phyloP scores from a whole-genome alignment of 2,888 invertebrate genomes.

The Dorcus hopei region DNA sequence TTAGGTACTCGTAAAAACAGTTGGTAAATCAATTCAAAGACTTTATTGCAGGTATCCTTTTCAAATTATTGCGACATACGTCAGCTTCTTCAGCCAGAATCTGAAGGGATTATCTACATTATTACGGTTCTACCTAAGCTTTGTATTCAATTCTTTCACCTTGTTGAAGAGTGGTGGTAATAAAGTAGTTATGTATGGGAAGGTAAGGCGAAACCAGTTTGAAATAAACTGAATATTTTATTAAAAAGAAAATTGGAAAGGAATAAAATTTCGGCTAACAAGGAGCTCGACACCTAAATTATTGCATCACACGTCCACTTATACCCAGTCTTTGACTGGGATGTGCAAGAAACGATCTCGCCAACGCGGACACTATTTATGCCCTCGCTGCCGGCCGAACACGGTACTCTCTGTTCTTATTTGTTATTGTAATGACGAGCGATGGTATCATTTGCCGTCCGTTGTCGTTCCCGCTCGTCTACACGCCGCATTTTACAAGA shows the following conservation, averaged over 20 bases:
- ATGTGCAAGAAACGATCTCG: constrained; percentile 22
- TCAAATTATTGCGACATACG: too few species aligned
- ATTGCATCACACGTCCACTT: constrained; percentile 13
- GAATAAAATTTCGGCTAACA: constrained; percentile 15
- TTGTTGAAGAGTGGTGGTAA: too few species aligned
- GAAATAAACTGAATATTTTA: too few species aligned
- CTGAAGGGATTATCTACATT: too few species aligned
- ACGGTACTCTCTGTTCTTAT: constrained; percentile 47
- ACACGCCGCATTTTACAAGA: constrained; percentile 22
- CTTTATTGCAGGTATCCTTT: too few species aligned
- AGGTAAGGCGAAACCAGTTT: too few species aligned
- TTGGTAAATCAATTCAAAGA: too few species aligned
- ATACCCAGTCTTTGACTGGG: constrained; percentile 4
- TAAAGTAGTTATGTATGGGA: too few species aligned
- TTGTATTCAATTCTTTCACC: too few species aligned
- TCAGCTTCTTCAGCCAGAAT: too few species aligned
- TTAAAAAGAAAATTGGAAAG: neutral
- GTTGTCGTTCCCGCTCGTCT: constrained; percentile 44
- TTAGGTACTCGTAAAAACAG: too few species aligned
- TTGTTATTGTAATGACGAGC: constrained; percentile 50
- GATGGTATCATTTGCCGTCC: constrained; percentile 46
- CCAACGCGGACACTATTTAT: constrained; percentile 40
- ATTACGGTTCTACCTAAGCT: too few species aligned
- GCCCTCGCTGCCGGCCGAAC: constrained; percentile 39
- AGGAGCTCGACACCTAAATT: constrained; percentile 10